Base-by-base conservation (phyloP, 2,797 vertebrate species). In the Heterohyrax brucei region DNA sequence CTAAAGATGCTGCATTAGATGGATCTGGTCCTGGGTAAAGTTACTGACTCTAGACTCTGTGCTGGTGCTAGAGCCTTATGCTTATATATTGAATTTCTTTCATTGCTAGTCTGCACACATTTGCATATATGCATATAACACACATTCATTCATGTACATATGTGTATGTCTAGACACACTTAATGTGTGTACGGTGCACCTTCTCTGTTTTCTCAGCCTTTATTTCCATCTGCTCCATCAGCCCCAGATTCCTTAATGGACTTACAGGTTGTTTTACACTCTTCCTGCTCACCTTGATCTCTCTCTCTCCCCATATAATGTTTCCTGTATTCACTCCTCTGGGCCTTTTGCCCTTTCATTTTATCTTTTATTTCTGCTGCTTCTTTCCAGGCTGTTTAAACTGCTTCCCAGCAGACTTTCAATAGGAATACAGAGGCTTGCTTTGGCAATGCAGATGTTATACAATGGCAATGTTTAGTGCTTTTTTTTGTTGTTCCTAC, bases 281-380 rank as follows among this genome's bases (percentile, higher is more conserved):
- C 77, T 82, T 56, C 79, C 46, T 64, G 83, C 94, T 88, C 13
- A 7, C 92, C 92, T 93, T 92, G 87, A 68, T 95, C 78, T 94
- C 39, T 66, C 73, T 94, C 70, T 77, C 18, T 94, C n/a, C 33
- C 89, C 56, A 73, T 90, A 59, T 39, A 96, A 79, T 26, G 39
- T 66, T 96, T 92, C 83, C 64, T 28, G 9, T n/a, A 87, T 33
- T 93, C 75, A 33, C 7, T 93, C 80, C 91, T 95, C 77, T 92
- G 68, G 77, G 79, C 75, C 86, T 93, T 95, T 92, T 73, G 30
- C 79, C 84, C 95, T 97, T 97, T 95, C 56, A 68, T 92, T 97
- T 98, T 97, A 66, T 96, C 86, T 91, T 97, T 96, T 96, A 87
- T 96, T 97, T 89, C 75, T 92, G 48, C 44, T 64, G 82, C 75